Evolutionary conservation across 2,888 invertebrate genomes (phyloP), one percentile per base, ranked within the genome.

Genomic region (Caenorhabditis wallacei): DNA sequence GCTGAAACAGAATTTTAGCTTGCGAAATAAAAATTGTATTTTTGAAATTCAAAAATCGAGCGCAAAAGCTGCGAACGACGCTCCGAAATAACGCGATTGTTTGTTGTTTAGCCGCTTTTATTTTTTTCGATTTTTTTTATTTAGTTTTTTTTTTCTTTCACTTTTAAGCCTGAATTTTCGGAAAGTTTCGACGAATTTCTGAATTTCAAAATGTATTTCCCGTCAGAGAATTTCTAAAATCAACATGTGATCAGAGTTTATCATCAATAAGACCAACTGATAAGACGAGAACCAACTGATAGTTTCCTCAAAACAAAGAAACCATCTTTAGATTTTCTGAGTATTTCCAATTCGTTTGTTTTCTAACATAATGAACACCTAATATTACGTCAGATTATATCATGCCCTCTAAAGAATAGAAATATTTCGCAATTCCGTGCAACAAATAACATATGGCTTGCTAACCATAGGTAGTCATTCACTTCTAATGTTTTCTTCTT

Each of bases 381-480:
- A 46, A 66, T 57, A 76, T 76, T 76, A 37, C 68, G 57, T 76
- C 76, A 76, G 37, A 7, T 76, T 61, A 40, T 13, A 54, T 40
- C 26, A 22, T 30, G 7, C 46, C 3, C 16, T 35, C 22, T 16
- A 2, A 40, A 10, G 16, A 13, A 30, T 7, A 20, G 35, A 57
- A 35, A 66, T n/a, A 78, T 78, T 78, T 61, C 78, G 78, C 69
- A 78, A 78, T 78, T 13, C 63, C 40, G 53, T 35, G 61, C 61
- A 78, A 69, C 53, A 20, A 57, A 16, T 13, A 40, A 22, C 48
- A 35, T 40, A 16, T 40, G 20, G 0, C 10, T 64, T 30, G n/a
- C 30, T 56, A 11, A 10, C 16, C 43, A 8, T 10, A 43, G 16
- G 8, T 30, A 30, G 30, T 30, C 30, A 8, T 30, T 30, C 30